Evolutionary conservation across 2,113 vertebrate genomes (phyloP), one percentile per base, ranked within the genome.

Genomic region (Triplophysa rosa): DNA sequence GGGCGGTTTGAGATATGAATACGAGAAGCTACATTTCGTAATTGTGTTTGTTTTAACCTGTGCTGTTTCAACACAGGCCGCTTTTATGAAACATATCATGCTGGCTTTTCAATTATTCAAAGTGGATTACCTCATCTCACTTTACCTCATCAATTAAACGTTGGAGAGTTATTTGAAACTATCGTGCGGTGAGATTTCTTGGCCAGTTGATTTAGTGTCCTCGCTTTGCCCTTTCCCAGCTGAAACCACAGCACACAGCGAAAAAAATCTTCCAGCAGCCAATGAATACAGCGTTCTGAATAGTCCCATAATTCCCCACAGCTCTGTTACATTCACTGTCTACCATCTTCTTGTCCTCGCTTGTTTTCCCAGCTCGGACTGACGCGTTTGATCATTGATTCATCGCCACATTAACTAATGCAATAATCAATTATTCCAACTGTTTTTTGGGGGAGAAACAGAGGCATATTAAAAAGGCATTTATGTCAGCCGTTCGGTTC

Each of bases 321-420:
- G 89, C 88, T 88, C 78, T 84, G 85, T 89, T 84, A 87, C 56
- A 26, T 80, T 85, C 82, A 72, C 80, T 86, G 87, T 89, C 87
- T 90, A 80, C 13, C 81, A 73, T 58, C 62, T n/a, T 81, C 84
- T 56, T 67, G 69, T 67, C 40, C 67, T 78, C 19, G 61, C 74
- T 78, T 72, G 86, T 81, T 80, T 16, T 65, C 14, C 77, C 56
- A 79, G 78, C 80, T 33, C 40, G 71, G 86, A 90, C 81, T 63
- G 90, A 88, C 91, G 87, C 21, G 4, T 89, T 87, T 90, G 90
- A 86, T 88, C 85, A 93, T 91, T 84, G 89, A 91, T 91, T 92
- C 85, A 86, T 85, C 84, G 86, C 89, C 91, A 92, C 91, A 91
- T 92, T 93, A 92, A 88, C 82, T 91, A 90, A 89, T 89, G 82